Percentiles rank a stretch among this genome's conserved stretches.
Conservation (phyloP, 2,113 vertebrate species). For the Osmerus mordax region DNA sequence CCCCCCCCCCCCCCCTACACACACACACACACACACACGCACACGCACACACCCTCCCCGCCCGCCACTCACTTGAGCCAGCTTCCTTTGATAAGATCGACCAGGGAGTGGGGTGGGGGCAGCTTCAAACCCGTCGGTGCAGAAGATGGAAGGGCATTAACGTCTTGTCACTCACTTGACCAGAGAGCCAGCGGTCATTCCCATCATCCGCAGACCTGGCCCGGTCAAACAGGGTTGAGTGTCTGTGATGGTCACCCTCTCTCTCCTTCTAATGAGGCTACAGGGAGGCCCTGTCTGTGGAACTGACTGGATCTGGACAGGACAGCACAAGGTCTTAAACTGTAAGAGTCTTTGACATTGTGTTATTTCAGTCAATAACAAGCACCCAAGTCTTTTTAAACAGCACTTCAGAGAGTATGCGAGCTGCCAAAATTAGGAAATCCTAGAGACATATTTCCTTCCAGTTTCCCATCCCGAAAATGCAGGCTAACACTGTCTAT, state of each 20-base stretch:
- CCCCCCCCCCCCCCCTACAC: too few relatives aligned
- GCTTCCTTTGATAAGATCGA: constrained; percentile 70
- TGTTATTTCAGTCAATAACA: too few relatives aligned
- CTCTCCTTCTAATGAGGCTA: too few relatives aligned
- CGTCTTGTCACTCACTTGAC: constrained; percentile 62
- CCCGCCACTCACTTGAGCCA: constrained; percentile 66
- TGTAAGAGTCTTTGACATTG: too few relatives aligned
- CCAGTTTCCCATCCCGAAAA: not conserved
- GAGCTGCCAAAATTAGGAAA: not conserved
- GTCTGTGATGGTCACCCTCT: constrained; percentile 51
- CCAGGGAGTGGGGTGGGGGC: constrained; percentile 35
- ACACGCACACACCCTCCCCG: not conserved
- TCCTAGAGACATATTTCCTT: not conserved
- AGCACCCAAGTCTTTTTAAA: not conserved
- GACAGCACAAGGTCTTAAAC: too few relatives aligned
- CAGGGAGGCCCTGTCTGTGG: too few relatives aligned
- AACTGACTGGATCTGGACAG: too few relatives aligned
- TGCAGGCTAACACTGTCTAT: not conserved
- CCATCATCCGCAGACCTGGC: constrained; percentile 43
- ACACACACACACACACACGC: too few relatives aligned
- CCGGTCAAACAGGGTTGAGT: constrained; percentile 42
- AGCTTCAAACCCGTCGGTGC: constrained; percentile 54
- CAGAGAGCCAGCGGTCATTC: constrained; percentile 25
- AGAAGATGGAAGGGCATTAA: constrained; percentile 65
- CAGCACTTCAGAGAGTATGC: not conserved